A percentile compares a stretch with the other conserved stretches of the same genome.
Conservation (phyloP, 2,113 vertebrate genomes). For the Anseranas semipalmata region DNA sequence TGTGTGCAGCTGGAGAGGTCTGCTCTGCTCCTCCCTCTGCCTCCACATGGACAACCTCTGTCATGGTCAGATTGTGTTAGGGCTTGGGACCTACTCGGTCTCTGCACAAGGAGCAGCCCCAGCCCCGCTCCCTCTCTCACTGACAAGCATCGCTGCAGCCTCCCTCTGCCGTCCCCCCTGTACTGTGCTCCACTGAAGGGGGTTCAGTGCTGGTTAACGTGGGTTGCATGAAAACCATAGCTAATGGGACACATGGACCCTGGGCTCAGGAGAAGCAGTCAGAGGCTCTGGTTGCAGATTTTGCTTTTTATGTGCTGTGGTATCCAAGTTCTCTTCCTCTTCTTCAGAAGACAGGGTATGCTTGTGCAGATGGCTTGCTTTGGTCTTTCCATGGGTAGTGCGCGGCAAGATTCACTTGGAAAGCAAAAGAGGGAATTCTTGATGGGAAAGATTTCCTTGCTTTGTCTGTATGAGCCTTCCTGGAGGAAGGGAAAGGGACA, state of each 20-base stretch:
- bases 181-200: not conserved
- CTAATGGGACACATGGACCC: fast-evolving
- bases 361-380: not conserved
- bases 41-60: not conserved
- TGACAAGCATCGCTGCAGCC: not conserved
- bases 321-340: not conserved
- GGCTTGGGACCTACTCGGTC: not conserved
- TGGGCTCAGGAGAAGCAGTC: not conserved
- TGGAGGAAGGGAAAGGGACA: not conserved
- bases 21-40: not conserved
- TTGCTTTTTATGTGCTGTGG: not conserved
- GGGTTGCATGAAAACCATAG: not conserved
- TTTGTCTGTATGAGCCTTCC: not conserved
- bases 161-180: not conserved
- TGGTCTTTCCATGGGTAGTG: not conserved
- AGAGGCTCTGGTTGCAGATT: not conserved
- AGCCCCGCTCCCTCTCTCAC: not conserved
- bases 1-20: not conserved
- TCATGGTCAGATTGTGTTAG: not conserved
- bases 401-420: not conserved
- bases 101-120: not conserved
- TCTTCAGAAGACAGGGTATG: not conserved
- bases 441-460: not conserved
- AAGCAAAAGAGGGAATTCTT: not conserved
- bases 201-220: not conserved